These are phyloP conservation scores for Ranitomeya variabilis DNA, from an alignment of 2,113 vertebrate species.

Conservation along the genomic window DNA sequence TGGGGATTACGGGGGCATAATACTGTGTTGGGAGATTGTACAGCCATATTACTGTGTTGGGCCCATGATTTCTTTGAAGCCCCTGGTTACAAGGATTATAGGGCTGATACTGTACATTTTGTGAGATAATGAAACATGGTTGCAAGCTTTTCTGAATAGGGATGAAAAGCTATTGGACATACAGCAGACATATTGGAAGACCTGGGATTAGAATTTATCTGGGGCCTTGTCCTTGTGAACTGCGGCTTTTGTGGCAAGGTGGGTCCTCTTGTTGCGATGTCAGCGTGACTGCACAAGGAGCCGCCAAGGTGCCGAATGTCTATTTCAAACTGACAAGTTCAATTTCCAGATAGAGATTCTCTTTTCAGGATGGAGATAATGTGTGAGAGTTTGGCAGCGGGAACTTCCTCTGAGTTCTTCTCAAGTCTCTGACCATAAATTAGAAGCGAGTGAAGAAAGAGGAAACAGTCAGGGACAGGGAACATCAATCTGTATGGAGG, in stretches of 20 bases:
- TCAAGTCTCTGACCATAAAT: neutral
- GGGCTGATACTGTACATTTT: too few relatives aligned
- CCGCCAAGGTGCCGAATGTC: neutral
- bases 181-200: neutral
- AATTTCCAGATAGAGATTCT: constrained; percentile 34
- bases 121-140: too few relatives aligned
- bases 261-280: constrained; percentile 9
- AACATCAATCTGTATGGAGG: neutral
- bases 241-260: neutral
- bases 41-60: too few relatives aligned
- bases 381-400: neutral
- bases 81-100: too few relatives aligned
- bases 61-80: too few relatives aligned
- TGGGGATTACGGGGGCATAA: too few relatives aligned
- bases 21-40: too few relatives aligned
- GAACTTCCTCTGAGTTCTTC: neutral
- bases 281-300: neutral
- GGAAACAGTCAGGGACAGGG: neutral
- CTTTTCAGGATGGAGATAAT: constrained; percentile 30
- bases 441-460: neutral
- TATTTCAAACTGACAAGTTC: constrained; percentile 38
- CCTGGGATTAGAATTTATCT: neutral
- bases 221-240: neutral
- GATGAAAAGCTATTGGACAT: too few relatives aligned
- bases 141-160: too few relatives aligned